Evolutionary conservation across 2,888 invertebrate species (phyloP), one percentile per base, ranked within the genome.

Genomic region (Harpalus rubripes): DNA sequence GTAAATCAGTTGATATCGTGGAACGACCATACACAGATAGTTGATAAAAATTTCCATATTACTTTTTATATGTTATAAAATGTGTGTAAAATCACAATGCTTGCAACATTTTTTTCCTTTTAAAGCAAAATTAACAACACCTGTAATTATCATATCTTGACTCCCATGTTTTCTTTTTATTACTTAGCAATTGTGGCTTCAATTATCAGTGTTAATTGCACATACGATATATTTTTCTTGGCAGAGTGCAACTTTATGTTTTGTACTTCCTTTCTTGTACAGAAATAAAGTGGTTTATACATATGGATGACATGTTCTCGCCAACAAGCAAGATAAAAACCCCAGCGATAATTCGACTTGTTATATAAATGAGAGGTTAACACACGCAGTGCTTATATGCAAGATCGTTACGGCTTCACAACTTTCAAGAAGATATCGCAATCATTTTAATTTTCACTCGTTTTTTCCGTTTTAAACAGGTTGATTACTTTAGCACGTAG

Each of bases 251-350:
- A 32, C 32, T 68, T 68, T 68, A 39, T 68, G 68, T 68, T 68
- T 68, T 68, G 68, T 68, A 39, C 32, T 32, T 68, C 39, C 15
- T 68, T 68, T 68, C 26, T 32, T 68, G 68, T 15, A 39, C 68
- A 68, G 68, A 68, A 68, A 68, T 68, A 68, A 68, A 68, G 68
- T 7, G 68, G 63, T 63, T 63, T 39, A 68, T 68, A 39, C 68
- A 68, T 68, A 68, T 68, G 68, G n/a, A 68, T 68, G 32, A 63
- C 63, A 26, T 26, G 63, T 63, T 39, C 39, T 39, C 68, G 68
- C 15, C 10, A 32, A 32, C 32, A 32, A 32, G 3, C 32, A 8
- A 1, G 44, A 44, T 44, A 44, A 59, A 59, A 59, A 59, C 5
- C 1, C 18, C 8, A 7, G 59, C n/a, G 59, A 59, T 59, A 59